Percentiles rank a stretch among this genome's conserved stretches.
Conservation (phyloP, 2,797 vertebrate genomes). For the Chiroxiphia lanceolata region DNA sequence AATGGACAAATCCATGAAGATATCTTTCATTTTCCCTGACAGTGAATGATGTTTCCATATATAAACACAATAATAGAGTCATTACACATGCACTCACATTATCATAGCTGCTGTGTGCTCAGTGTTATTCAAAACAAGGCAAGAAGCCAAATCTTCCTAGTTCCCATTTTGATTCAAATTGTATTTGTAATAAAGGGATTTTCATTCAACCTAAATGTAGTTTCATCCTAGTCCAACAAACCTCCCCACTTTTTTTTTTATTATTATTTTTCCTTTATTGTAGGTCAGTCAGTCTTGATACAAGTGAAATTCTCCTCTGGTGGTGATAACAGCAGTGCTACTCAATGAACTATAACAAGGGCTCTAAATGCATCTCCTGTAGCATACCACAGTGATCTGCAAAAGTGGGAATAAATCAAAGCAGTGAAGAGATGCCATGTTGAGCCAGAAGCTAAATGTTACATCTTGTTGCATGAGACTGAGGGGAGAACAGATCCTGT, state of each 20-base stretch:
- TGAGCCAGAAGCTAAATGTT: constrained; percentile 79
- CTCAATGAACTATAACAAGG: constrained; percentile 70
- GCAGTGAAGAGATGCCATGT: constrained; percentile 67
- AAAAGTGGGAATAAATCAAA: constrained; percentile 79
- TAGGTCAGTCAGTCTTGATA: constrained; percentile 67
- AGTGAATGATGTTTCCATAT: constrained; percentile 69
- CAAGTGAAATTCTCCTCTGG: constrained; percentile 63
- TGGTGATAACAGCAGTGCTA: constrained; percentile 65
- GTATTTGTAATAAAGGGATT: constrained; percentile 73
- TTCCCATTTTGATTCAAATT: constrained; percentile 73
- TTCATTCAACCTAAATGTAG: constrained; percentile 75
- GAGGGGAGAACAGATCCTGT: constrained; percentile 58
- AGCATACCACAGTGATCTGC: constrained; percentile 76
- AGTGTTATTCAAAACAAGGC: constrained; percentile 61
- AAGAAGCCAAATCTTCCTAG: constrained; percentile 54
- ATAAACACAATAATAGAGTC: constrained; percentile 75
- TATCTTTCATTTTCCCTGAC: constrained; percentile 73
- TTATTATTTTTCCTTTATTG: constrained; percentile 68
- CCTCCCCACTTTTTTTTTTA: constrained; percentile 23
- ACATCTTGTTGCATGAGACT: constrained; percentile 70
- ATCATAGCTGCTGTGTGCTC: constrained; percentile 38
- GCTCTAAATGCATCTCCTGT: constrained; percentile 69
- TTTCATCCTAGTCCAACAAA: constrained; percentile 60
- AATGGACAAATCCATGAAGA: constrained; percentile 70
- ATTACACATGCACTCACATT: constrained; percentile 69